A percentile compares a stretch with the other conserved stretches of the same genome.
These are phyloP conservation scores for Triplophysa yarkandensis DNA, from an alignment of 2,797 vertebrate genomes.

Conservation along the genomic window DNA sequence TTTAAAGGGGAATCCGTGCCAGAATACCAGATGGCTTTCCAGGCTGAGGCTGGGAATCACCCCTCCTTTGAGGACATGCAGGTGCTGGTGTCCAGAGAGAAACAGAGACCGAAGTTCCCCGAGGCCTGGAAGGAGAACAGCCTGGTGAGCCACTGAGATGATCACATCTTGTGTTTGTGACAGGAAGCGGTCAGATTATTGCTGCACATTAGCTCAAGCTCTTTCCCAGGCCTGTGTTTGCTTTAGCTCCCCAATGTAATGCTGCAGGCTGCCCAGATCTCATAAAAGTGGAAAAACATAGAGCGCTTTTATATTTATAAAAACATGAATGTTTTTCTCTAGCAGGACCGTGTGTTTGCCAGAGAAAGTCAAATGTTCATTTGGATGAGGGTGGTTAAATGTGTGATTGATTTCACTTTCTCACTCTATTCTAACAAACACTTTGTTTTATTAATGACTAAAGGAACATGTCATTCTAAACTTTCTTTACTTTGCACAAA, in stretches of 20 bases:
- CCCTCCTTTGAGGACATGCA: constrained; percentile 96
- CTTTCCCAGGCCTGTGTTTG: not conserved
- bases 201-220: constrained; percentile 3
- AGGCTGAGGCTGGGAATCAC: constrained; percentile 91
- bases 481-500: too few species aligned
- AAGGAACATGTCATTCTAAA: too few species aligned
- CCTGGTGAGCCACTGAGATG: constrained; percentile 73
- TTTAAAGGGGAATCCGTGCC: constrained; percentile 84
- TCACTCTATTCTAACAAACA: not conserved
- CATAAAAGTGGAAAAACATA: constrained; percentile 2
- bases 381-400: not conserved
- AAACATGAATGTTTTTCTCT: not conserved
- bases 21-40: constrained; percentile 92
- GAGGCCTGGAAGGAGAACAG: constrained; percentile 95
- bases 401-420: not conserved
- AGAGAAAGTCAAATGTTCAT: not conserved
- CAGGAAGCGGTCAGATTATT: constrained; percentile 23
- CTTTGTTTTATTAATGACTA: not conserved
- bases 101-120: constrained; percentile 90
- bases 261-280: not conserved
- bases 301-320: not conserved
- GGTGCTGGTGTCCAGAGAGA: constrained; percentile 89
- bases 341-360: not conserved
- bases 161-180: constrained; percentile 35
- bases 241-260: not conserved